phyloP scores from a whole-genome alignment of 2,888 invertebrate species.

The Diarsia rubi region DNA sequence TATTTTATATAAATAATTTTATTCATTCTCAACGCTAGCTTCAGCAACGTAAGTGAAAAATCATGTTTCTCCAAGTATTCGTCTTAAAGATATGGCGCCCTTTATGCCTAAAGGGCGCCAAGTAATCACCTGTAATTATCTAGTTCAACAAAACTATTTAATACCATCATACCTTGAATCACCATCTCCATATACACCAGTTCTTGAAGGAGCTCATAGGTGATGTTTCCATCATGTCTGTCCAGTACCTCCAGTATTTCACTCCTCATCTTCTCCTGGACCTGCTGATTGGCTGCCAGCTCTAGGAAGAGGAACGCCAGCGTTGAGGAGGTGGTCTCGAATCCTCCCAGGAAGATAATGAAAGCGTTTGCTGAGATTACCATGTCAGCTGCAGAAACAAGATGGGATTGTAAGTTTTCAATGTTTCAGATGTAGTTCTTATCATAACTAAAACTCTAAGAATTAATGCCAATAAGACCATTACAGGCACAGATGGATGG shows the following conservation, averaged over 20 bases:
- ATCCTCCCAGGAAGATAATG: conserved; percentile 92
- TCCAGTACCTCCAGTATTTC: conserved; percentile 85
- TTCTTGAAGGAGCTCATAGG: conserved; percentile 88
- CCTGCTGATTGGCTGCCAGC: conserved; percentile 87
- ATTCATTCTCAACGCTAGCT: too few relatives aligned
- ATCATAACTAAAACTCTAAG: too few relatives aligned
- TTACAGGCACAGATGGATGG: too few relatives aligned
- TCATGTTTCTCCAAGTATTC: too few relatives aligned
- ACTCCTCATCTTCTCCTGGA: conserved; percentile 88
- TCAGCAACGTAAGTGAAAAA: too few relatives aligned
- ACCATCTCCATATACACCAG: conserved; percentile 91
- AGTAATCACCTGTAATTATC: too few relatives aligned
- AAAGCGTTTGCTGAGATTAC: conserved; percentile 91
- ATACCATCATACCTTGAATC: conserved; percentile 83
- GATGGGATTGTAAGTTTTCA: background rate
- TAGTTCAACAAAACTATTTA: background rate
- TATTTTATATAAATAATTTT: too few relatives aligned
- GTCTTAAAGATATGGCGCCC: too few relatives aligned
- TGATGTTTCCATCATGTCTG: conserved; percentile 81
- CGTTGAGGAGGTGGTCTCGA: conserved; percentile 91
- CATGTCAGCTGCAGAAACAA: conserved; percentile 85
- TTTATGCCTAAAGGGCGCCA: too few relatives aligned
- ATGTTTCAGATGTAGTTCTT: background rate
- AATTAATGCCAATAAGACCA: too few relatives aligned
- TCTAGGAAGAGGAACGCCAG: conserved; percentile 90